Evolutionary conservation across 2,113 vertebrate species (phyloP).

Genomic region (Neolamprologus fasciatus): DNA sequence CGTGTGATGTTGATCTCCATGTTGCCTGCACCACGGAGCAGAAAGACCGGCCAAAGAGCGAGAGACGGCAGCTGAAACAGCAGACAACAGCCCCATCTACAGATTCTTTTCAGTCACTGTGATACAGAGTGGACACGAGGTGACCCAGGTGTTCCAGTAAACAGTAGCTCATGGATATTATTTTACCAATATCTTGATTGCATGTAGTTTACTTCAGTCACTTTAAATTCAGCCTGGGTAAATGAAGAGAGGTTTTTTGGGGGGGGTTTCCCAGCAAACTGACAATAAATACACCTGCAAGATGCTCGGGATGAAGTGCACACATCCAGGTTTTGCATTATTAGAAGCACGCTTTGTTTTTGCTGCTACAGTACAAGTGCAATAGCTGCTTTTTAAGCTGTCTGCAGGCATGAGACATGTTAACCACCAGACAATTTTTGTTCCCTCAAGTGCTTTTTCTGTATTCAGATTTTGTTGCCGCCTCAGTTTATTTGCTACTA

Average conservation of each 20-base stretch:
- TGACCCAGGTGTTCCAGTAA: not conserved
- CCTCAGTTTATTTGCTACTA: not conserved
- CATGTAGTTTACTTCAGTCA: not conserved
- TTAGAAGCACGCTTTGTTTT: not conserved
- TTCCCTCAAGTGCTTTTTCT: not conserved
- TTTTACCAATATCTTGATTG: not conserved
- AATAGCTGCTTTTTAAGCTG: not conserved
- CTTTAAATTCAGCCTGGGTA: not conserved
- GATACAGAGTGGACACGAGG: not conserved
- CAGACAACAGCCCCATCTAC: conserved; percentile 70
- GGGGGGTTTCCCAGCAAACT: fast-evolving
- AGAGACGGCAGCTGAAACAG: not conserved
- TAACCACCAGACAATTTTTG: not conserved
- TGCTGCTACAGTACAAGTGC: not conserved
- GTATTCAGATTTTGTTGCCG: not conserved
- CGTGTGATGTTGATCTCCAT: conserved; percentile 56
- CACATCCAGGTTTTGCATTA: not conserved
- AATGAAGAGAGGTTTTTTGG: not conserved
- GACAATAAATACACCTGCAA: not conserved
- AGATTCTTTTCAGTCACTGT: not conserved
- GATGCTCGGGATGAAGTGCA: not conserved
- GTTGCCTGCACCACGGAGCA: conserved; percentile 19
- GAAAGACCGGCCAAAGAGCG: not conserved
- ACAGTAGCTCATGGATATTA: not conserved
- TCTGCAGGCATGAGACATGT: not conserved